phyloP scores from a whole-genome alignment of 2,797 vertebrate species.

The Myiotriccus ornatus region DNA sequence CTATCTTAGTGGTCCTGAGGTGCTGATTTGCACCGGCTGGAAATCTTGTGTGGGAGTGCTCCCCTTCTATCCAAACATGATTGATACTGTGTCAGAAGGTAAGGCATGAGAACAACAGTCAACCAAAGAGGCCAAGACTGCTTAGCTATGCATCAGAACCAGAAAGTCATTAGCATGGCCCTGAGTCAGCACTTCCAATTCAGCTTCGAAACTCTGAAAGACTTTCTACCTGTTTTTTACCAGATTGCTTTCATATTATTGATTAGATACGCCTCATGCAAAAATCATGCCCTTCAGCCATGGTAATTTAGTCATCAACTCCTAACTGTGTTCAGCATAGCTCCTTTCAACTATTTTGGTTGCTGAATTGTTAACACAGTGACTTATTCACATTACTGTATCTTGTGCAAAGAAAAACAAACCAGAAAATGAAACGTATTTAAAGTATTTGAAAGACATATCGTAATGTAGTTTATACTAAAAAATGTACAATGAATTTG shows the following conservation, averaged over 20 bases:
- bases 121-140: neutral
- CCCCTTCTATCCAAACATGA: neutral
- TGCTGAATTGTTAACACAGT: neutral
- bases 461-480: neutral
- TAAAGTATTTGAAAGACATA: neutral
- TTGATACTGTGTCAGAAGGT: neutral
- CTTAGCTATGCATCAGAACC: neutral
- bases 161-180: neutral
- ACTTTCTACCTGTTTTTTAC: neutral
- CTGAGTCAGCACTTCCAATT: neutral
- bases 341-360: neutral
- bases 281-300: neutral
- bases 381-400: neutral
- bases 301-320: neutral
- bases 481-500: constrained; percentile 36
- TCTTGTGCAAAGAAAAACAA: neutral
- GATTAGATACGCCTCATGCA: neutral
- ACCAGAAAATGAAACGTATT: neutral
- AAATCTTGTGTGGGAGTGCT: neutral
- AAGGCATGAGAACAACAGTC: neutral
- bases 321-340: neutral
- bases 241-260: neutral
- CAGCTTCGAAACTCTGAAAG: neutral
- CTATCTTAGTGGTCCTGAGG: neutral
- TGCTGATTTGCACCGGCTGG: neutral